phyloP scores from a whole-genome alignment of 2,113 vertebrate genomes.

The Cromileptes altivelis region DNA sequence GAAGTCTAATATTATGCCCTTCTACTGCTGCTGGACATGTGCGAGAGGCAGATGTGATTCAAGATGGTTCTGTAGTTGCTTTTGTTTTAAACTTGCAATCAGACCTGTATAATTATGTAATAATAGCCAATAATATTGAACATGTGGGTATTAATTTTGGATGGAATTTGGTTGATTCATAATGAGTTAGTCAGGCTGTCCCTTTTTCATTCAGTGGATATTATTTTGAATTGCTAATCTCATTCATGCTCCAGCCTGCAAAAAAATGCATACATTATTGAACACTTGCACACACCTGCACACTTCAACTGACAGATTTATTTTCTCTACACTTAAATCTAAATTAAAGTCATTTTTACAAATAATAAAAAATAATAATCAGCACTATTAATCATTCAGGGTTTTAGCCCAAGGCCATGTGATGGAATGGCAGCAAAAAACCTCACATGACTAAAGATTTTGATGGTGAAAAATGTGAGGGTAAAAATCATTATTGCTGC shows the following conservation, averaged over 20 bases:
- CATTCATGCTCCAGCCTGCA: constrained; percentile 27
- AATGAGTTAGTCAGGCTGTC: constrained; percentile 52
- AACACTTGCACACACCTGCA: constrained; percentile 27
- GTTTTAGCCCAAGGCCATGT: not conserved
- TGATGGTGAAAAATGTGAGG: constrained; percentile 11
- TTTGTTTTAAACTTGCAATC: constrained; percentile 9
- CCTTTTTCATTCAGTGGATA: constrained; percentile 21
- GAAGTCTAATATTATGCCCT: not conserved
- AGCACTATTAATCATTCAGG: not conserved
- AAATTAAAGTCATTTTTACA: not conserved
- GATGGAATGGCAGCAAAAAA: constrained; percentile 1
- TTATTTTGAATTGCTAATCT: constrained; percentile 62
- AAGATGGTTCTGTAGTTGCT: not conserved
- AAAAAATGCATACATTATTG: constrained; percentile 47
- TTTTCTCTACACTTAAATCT: constrained; percentile 27
- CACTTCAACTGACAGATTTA: constrained; percentile 11
- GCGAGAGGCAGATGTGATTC: constrained; percentile 1
- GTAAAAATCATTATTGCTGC: not conserved
- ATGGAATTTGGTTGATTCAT: constrained; percentile 40
- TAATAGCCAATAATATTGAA: constrained; percentile 23
- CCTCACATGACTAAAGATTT: not conserved
- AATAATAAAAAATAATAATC: not conserved
- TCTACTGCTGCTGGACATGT: not conserved
- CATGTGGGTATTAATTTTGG: constrained; percentile 16
- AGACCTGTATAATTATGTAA: constrained; percentile 14